Evolutionary conservation across 1,140 invertebrate genomes (phyloP), one percentile per base, ranked within the genome.

Genomic region (Cydia splendana): DNA sequence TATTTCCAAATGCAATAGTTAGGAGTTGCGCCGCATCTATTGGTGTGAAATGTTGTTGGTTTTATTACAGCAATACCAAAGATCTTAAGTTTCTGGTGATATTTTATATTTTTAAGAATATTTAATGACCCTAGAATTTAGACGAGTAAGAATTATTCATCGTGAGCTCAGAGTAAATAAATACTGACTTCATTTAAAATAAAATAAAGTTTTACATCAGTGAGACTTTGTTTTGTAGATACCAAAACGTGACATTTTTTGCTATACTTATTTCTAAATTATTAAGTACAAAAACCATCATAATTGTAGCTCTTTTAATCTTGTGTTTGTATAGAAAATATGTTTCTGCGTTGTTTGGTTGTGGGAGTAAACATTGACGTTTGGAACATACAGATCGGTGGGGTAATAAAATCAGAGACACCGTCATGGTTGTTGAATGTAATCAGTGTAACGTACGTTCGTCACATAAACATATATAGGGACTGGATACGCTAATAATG

Each of bases 351-450:
- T 42, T n/a, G 9, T 12, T 42, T 71, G 34, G 67, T 18, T 20
- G 2, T 18, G n/a, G 30, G 69, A 53, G 76, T 79, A 80, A 77
- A 82, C 65, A 78, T 75, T 53, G 67, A 76, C 75, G 77, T 24
- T 76, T 74, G 69, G 75, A 69, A 82, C 82, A 76, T 75, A 77
- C 76, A 13, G 69, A 77, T 80, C 80, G 42, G 77, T 20, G 57
- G 69, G 69, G 78, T 51, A 80, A 80, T 82, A 84, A 84, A 84
- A 82, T 84, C 79, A 81, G 76, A 81, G 79, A 78, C 67, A 42
- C 73, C 75, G 78, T 79, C 80, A 77, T 77, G 77, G 42, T 34
- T 71, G 38, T 71, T 42, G 18, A 75, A 74, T 53, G 69, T 76
- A 75, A 78, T 80, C 76, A 71, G 74, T 75, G 76, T 77, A 76